A percentile compares a stretch with the other conserved stretches of the same genome.
These are phyloP conservation scores for Eptatretus burgeri DNA, from an alignment of 2,113 vertebrate genomes.

Conservation along the genomic window DNA sequence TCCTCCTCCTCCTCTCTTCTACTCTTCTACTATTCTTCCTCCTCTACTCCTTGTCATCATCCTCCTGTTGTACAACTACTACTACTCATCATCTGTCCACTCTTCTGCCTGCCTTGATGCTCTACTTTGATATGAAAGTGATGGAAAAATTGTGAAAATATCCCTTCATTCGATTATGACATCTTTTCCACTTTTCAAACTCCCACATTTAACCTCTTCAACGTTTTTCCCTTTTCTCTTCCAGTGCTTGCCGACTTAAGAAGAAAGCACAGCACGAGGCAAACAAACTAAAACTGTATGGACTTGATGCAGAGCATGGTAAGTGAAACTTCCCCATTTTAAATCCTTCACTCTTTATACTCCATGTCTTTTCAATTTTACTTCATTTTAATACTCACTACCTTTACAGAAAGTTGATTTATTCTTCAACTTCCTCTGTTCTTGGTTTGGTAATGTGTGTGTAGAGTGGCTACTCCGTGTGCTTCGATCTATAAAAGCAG, in stretches of 20 bases:
- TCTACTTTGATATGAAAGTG: no score
- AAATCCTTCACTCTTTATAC: slow-evolving; percentile 9
- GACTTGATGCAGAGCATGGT: slow-evolving; percentile 95
- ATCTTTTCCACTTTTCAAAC: no score
- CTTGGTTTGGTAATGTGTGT: slow-evolving; percentile 12
- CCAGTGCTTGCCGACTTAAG: slow-evolving; percentile 82
- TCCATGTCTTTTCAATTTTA: slow-evolving; percentile 12
- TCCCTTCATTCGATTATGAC: no score
- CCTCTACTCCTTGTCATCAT: not conserved
- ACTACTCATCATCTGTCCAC: no score
- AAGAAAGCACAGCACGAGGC: slow-evolving; percentile 99
- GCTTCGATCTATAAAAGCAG: slow-evolving; percentile 93
- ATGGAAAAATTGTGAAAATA: no score
- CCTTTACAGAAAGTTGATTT: not conserved
- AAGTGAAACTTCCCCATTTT: slow-evolving; percentile 13
- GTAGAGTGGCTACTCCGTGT: slow-evolving; percentile 81
- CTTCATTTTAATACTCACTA: no score
- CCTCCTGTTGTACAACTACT: no score
- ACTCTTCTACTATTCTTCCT: not conserved
- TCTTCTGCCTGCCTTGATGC: no score
- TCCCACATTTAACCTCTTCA: no score
- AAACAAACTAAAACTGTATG: slow-evolving; percentile 97
- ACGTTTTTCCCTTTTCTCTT: no score
- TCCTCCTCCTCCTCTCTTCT: not conserved
- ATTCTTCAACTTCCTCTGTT: not conserved